A percentile compares a stretch with the other conserved stretches of the same genome.
Evolutionary conservation across 2,797 vertebrate species (phyloP).

Genomic region (Austrolebias charrua): DNA sequence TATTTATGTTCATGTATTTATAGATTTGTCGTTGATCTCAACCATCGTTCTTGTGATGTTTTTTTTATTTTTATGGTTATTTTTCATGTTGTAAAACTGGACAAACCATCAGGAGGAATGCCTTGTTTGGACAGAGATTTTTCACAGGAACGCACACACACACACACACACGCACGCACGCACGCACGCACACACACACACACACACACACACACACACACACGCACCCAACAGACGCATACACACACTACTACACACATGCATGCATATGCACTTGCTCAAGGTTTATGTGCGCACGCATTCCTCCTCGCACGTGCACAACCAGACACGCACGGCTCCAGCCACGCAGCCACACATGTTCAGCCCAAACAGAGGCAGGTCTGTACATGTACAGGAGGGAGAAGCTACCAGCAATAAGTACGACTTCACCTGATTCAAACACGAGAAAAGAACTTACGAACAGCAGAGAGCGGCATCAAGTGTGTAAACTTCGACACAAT

Average conservation of each 20-base stretch:
- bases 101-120: slow-evolving; percentile 77
- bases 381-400: slow-evolving; percentile 82
- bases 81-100: slow-evolving; percentile 76
- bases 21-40: slow-evolving; percentile 83
- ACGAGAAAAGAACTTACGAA: slow-evolving; percentile 77
- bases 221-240: slow-evolving; percentile 50
- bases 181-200: too few relatives aligned
- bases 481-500: slow-evolving; percentile 71
- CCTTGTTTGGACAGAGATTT: slow-evolving; percentile 76
- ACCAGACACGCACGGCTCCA: slow-evolving; percentile 25
- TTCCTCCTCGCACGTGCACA: slow-evolving; percentile 33
- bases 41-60: slow-evolving; percentile 79
- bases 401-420: slow-evolving; percentile 74
- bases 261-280: slow-evolving; percentile 76
- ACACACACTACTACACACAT: slow-evolving; percentile 71
- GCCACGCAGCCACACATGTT: slow-evolving; percentile 60
- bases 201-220: too few relatives aligned
- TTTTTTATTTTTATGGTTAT: slow-evolving; percentile 52
- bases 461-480: slow-evolving; percentile 70
- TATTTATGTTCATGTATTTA: slow-evolving; percentile 84
- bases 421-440: slow-evolving; percentile 77
- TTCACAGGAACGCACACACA: slow-evolving; percentile 69
- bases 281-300: slow-evolving; percentile 56
- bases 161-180: too few relatives aligned
- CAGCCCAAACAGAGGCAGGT: slow-evolving; percentile 79